Percentiles rank a stretch among this genome's conserved stretches.
Evolutionary conservation across 2,113 vertebrate genomes (phyloP).

Genomic region (Oplegnathus fasciatus): DNA sequence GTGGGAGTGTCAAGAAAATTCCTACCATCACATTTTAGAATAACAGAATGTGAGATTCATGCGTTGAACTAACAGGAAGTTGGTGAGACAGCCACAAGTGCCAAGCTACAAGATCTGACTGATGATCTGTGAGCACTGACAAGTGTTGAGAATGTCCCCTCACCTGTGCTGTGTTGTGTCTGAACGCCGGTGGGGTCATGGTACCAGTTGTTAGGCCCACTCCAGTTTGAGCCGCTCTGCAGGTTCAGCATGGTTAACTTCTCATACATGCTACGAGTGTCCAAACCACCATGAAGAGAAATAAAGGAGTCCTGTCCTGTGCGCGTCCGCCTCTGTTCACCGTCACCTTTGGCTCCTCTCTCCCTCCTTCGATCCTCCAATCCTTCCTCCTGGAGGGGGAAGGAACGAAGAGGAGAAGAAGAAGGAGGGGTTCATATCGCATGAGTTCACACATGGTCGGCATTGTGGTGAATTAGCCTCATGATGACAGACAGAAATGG

Average conservation of each 20-base stretch:
- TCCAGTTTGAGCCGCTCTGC: constrained; percentile 88
- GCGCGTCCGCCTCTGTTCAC: constrained; percentile 54
- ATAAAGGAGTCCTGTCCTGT: constrained; percentile 52
- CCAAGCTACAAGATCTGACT: not conserved
- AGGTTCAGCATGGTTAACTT: constrained; percentile 91
- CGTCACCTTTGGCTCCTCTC: constrained; percentile 65
- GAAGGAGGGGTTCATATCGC: constrained; percentile 77
- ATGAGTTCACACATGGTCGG: constrained; percentile 83
- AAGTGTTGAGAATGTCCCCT: constrained; percentile 21
- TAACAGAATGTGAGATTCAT: not conserved
- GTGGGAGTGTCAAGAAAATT: constrained; percentile 17
- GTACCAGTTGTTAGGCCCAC: constrained; percentile 88
- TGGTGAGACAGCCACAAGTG: not conserved
- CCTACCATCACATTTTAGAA: not conserved
- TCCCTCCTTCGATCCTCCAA: constrained; percentile 46
- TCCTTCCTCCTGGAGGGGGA: constrained; percentile 40
- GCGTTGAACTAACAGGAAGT: constrained; percentile 10
- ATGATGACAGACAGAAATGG: constrained; percentile 82
- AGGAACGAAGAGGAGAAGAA: constrained; percentile 24
- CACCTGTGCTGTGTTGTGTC: constrained; percentile 85
- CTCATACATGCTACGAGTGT: constrained; percentile 85
- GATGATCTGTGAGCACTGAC: not conserved
- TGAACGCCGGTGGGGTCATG: constrained; percentile 84
- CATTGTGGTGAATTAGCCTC: constrained; percentile 83
- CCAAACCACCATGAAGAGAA: constrained; percentile 75